Conservation (phyloP, 1,140 invertebrate genomes). For the Formica selysi region DNA sequence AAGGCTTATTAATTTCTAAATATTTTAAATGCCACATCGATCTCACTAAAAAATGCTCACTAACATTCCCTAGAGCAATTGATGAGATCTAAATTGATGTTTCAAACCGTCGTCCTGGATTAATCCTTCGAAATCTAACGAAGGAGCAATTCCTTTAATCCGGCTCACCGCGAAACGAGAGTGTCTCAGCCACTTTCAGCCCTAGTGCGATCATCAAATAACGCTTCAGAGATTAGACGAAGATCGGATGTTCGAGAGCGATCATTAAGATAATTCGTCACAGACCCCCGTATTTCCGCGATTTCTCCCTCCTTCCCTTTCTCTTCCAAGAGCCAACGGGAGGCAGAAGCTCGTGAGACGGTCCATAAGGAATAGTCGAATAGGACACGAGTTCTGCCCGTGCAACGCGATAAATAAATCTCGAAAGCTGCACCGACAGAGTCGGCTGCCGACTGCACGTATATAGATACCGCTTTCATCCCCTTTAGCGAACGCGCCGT, state of each 20-base stretch:
- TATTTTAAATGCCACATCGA: not conserved
- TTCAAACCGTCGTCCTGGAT: conserved; percentile 25
- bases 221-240: conserved; percentile 54
- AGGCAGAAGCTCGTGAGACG: conserved; percentile 18
- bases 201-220: conserved; percentile 43
- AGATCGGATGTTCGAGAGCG: conserved; percentile 46
- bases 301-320: too few relatives aligned
- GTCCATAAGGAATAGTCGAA: conserved; percentile 69
- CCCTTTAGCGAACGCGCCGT: conserved; percentile 67
- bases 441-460: conserved; percentile 50
- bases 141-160: conserved; percentile 56
- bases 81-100: conserved; percentile 50
- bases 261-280: conserved; percentile 66
- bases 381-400: conserved; percentile 61
- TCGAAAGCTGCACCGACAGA: conserved; percentile 65
- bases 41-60: not conserved
- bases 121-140: conserved; percentile 57
- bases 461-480: conserved; percentile 73
- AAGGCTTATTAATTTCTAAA: not conserved
- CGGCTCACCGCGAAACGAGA: conserved; percentile 52
- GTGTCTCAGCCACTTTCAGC: conserved; percentile 51
- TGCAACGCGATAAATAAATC: conserved; percentile 74
- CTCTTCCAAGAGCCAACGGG: conserved; percentile 13
- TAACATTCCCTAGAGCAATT: conserved; percentile 12
- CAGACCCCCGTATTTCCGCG: conserved; percentile 13